These are phyloP conservation scores for Hybognathus amarus DNA, from an alignment of 2,797 vertebrate genomes.

Conservation along the genomic window DNA sequence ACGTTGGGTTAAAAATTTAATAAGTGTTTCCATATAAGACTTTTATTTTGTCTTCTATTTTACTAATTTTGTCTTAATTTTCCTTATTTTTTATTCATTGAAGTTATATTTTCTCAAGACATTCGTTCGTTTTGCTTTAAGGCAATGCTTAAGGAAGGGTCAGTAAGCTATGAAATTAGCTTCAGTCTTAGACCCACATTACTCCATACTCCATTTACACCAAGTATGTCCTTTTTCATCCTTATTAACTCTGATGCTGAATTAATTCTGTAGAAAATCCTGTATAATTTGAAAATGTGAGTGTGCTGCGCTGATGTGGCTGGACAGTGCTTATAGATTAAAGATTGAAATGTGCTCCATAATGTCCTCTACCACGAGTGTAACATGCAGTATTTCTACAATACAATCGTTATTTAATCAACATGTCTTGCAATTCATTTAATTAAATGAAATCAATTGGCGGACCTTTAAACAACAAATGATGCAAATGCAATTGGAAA, in stretches of 20 bases:
- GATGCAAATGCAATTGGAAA: neutral
- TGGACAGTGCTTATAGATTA: neutral
- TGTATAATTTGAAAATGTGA: neutral
- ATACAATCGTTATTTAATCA: neutral
- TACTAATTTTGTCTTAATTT: neutral
- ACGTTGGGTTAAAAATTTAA: too few relatives aligned
- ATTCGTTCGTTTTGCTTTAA: neutral
- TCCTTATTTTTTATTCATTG: neutral
- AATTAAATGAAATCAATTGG: neutral
- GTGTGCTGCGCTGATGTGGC: neutral
- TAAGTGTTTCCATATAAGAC: too few relatives aligned
- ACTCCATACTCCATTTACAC: neutral
- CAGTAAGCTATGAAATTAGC: neutral
- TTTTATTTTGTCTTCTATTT: neutral
- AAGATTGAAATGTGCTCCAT: neutral
- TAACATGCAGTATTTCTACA: neutral
- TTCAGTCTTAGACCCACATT: neutral
- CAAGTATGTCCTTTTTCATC: neutral
- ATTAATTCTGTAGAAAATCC: neutral
- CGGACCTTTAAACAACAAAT: neutral
- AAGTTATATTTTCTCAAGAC: neutral
- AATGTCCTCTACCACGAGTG: too few relatives aligned
- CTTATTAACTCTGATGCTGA: neutral
- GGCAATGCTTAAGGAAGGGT: neutral
- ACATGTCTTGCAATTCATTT: neutral